phyloP scores from a whole-genome alignment of 2,113 vertebrate species.

The Neolamprologus longior region DNA sequence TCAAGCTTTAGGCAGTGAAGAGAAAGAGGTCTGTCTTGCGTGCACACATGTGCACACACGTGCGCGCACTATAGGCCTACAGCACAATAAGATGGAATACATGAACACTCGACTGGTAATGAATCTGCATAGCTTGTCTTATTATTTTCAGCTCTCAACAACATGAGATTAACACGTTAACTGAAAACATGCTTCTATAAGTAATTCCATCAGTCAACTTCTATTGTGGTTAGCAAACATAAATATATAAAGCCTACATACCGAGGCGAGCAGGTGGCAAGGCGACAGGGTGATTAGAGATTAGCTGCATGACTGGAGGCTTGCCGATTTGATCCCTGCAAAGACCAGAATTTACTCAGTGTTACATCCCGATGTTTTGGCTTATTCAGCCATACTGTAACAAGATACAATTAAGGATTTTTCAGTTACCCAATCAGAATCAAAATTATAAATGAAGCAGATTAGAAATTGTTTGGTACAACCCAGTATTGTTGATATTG shows the following conservation, averaged over 20 bases:
- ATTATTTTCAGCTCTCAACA: not conserved
- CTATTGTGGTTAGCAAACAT: constrained; percentile 7
- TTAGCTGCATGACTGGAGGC: constrained; percentile 46
- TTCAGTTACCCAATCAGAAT: not conserved
- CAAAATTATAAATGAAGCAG: not conserved
- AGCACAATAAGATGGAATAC: not conserved
- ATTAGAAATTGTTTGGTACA: not conserved
- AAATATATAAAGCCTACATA: not conserved
- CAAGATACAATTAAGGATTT: constrained; percentile 1
- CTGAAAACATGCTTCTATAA: not conserved
- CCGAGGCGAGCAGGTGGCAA: constrained; percentile 40
- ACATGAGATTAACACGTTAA: not conserved
- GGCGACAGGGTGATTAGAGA: constrained; percentile 46
- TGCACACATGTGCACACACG: not conserved
- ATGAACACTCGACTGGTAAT: not conserved
- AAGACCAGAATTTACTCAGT: constrained; percentile 22
- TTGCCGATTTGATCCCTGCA: constrained; percentile 29
- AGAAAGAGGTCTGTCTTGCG: constrained; percentile 14
- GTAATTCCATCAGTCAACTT: not conserved
- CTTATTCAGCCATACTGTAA: not conserved
- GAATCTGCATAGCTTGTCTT: not conserved
- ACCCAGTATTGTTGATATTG: not conserved
- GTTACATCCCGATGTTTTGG: not conserved
- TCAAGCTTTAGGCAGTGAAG: constrained; percentile 57
- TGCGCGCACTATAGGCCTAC: not conserved